A percentile compares a stretch with the other conserved stretches of the same genome.
phyloP scores from a whole-genome alignment of 2,797 vertebrate species.

The Hydrocynus forskahlii region DNA sequence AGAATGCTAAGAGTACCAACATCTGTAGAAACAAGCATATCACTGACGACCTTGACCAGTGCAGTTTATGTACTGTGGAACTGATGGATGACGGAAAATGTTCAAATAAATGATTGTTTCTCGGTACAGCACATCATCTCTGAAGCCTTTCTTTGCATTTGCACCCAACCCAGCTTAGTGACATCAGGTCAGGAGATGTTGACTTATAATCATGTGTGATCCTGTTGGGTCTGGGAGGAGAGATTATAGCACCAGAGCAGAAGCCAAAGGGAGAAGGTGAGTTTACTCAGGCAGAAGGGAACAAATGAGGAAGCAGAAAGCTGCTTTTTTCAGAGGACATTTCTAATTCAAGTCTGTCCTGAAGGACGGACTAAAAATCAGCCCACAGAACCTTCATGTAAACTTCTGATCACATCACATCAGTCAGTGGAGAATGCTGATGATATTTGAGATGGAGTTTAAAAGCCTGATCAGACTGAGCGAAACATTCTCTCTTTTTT shows the following conservation, averaged over 20 bases:
- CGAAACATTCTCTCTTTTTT: too few relatives aligned
- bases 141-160: not conserved
- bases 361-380: not conserved
- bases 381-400: not conserved
- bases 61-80: too few relatives aligned
- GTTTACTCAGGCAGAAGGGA: not conserved
- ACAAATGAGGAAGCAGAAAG: not conserved
- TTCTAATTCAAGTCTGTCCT: not conserved
- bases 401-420: not conserved
- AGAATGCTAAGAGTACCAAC: too few relatives aligned
- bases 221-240: not conserved
- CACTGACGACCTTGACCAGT: too few relatives aligned
- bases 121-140: not conserved
- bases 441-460: not conserved
- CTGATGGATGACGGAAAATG: too few relatives aligned
- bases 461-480: not conserved
- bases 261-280: not conserved
- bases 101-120: too few relatives aligned
- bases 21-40: too few relatives aligned
- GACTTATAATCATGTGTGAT: conserved; percentile 3
- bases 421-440: not conserved
- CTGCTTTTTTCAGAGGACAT: not conserved
- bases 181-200: conserved; percentile 13
- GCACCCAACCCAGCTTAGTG: not conserved
- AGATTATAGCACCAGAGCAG: not conserved